Evolutionary conservation across 2,888 invertebrate species (phyloP).

Genomic region (Steinernema scapterisci): DNA sequence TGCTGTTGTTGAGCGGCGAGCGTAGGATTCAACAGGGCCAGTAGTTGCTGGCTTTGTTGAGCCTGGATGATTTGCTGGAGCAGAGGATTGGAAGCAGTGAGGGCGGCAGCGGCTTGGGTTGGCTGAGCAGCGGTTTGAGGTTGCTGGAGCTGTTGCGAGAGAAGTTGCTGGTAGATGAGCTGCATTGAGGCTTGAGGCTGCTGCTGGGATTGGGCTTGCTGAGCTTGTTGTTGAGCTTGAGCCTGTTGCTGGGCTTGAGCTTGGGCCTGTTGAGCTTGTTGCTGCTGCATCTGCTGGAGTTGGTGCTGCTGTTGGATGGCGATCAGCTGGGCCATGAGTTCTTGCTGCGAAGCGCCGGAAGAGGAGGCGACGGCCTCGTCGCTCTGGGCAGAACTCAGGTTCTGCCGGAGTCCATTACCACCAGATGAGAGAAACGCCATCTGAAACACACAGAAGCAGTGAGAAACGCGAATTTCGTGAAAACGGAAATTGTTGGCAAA

Average conservation of each 20-base stretch:
- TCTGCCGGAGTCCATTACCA: slow-evolving; percentile 11
- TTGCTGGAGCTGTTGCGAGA: slow-evolving; percentile 32
- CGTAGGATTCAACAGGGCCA: slow-evolving; percentile 20
- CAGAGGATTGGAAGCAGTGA: neutral
- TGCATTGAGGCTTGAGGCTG: slow-evolving; percentile 8
- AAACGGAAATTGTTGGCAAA: neutral
- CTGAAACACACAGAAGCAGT: neutral
- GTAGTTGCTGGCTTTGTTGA: slow-evolving; percentile 29
- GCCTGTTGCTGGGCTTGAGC: neutral
- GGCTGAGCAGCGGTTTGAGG: slow-evolving; percentile 21
- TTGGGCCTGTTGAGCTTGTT: neutral
- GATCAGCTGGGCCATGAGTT: neutral
- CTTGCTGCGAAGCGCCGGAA: neutral
- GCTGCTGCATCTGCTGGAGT: neutral
- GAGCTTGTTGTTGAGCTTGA: neutral
- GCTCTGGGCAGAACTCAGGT: slow-evolving; percentile 3
- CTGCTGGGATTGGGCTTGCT: neutral
- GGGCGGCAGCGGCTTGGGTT: slow-evolving; percentile 24
- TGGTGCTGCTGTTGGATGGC: slow-evolving; percentile 16
- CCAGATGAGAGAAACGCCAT: slow-evolving; percentile 23
- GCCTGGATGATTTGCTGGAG: slow-evolving; percentile 5
- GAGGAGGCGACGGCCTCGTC: neutral
- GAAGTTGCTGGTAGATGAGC: slow-evolving; percentile 34
- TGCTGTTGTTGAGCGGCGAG: slow-evolving; percentile 41
- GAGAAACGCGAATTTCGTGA: neutral